phyloP scores from a whole-genome alignment of 1,140 invertebrate species.

The Meloidogyne chitwoodi region DNA sequence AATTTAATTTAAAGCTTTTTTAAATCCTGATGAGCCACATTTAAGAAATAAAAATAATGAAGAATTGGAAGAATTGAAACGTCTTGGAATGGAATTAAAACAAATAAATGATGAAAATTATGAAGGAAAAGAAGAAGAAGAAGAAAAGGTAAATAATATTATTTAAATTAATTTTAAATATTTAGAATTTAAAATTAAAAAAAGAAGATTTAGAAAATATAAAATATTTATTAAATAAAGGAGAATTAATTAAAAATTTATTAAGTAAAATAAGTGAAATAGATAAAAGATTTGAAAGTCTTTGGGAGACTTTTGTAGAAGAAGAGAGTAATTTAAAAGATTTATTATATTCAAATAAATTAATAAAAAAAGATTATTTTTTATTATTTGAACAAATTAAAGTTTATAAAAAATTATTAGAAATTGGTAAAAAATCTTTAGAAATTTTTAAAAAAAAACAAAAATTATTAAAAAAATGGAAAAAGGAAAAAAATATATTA shows the following conservation, averaged over 20 bases:
- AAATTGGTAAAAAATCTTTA: constrained; percentile 4
- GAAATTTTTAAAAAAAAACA: not conserved
- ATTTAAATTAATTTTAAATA: not conserved
- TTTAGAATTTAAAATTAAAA: not conserved
- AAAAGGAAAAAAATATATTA: not conserved
- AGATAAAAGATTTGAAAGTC: constrained; percentile 11
- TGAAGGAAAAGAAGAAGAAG: constrained; percentile 2
- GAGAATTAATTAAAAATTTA: not conserved
- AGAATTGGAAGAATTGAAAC: not conserved
- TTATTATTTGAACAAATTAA: not conserved
- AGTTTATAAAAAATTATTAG: not conserved
- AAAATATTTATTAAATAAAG: constrained; percentile 2
- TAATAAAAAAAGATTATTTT: not conserved
- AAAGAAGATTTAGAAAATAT: not conserved
- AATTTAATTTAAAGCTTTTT: not conserved
- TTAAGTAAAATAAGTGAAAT: constrained; percentile 13
- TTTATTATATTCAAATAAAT: not conserved
- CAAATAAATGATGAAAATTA: not conserved
- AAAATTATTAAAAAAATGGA: not conserved
- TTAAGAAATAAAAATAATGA: not conserved
- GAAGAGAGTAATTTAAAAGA: constrained; percentile 4
- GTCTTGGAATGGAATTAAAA: not conserved
- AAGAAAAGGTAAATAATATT: not conserved
- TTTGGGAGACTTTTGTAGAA: constrained; percentile 16
- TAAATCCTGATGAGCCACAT: not conserved